Base-by-base conservation (phyloP, 2,888 invertebrate species). In the Ariolimax columbianus region DNA sequence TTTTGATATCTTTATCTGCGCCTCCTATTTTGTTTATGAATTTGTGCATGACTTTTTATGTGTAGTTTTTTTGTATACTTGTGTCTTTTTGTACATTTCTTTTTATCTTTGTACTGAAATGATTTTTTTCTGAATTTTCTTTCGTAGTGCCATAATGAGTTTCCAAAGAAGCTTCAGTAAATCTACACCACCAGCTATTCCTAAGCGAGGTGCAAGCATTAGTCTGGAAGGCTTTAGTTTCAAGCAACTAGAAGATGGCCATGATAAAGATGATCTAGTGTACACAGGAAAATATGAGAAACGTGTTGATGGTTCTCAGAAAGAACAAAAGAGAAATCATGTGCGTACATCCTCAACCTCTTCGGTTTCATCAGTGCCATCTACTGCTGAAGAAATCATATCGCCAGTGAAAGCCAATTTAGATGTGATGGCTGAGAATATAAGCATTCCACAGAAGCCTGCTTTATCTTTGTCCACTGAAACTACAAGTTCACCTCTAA, bases 281-380 rank as follows among this genome's bases (percentile, higher is more conserved):
- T 87, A 89, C 38, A 89, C 91, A n/a, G 91, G 90, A 82, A 91
- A 90, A 77, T 90, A 90, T 84, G 90, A 90, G 70, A 90, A 89
- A 70, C 80, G 89, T 51, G 87, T 88, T n/a, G 84, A 87, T 30
- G 87, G 88, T 51, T 87, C 84, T 30, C 78, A 73, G 33, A 83
- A 47, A 66, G 17, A 33, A 47, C 30, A 47, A 26, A 85, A 85
- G 59, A 59, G 36, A 40, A 63, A 30, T 14, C 36, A 70, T 40
- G 72, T 78, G 33, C 63, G 68, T 82, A 63, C 82, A 83, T 33
- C 79, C 9, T 83, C 81, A 55, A 66, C 83, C 36, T 86, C 86
- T 26, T 82, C 73, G 47, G 68, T 73, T 38, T 66, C 85, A 63
- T 73, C 79, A 7, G 38, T 79, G 23, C 63, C 66, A 7, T 84